Conservation (phyloP, 1,140 invertebrate species). For the Heliconius hewitsoni region DNA sequence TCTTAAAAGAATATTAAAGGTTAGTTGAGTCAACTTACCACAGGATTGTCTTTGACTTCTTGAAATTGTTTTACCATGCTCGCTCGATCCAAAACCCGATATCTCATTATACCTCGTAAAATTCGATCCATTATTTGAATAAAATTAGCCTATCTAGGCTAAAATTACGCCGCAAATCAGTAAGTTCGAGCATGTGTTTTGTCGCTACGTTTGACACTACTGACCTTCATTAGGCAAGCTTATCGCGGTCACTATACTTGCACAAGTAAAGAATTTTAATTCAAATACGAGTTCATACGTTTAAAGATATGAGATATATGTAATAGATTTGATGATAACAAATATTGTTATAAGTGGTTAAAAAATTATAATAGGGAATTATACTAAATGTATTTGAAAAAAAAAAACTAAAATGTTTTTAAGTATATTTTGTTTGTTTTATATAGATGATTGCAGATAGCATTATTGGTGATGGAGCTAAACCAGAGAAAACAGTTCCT, state of each 20-base stretch:
- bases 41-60: constrained; percentile 92
- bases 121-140: constrained; percentile 89
- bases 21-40: constrained; percentile 83
- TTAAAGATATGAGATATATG: constrained; percentile 3
- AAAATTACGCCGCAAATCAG: constrained; percentile 25
- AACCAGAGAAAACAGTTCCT: constrained; percentile 39
- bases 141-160: constrained; percentile 34
- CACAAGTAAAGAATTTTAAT: constrained; percentile 3
- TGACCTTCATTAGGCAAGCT: constrained; percentile 73
- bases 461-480: constrained; percentile 62
- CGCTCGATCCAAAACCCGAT: constrained; percentile 88
- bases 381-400: not conserved
- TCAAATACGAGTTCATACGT: not conserved
- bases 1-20: constrained; percentile 31
- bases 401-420: not conserved
- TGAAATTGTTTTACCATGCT: constrained; percentile 95
- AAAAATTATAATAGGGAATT: not conserved
- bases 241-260: constrained; percentile 55
- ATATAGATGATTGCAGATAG: constrained; percentile 62
- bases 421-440: constrained; percentile 20
- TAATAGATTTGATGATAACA: constrained; percentile 5
- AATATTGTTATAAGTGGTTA: not conserved
- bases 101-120: constrained; percentile 93
- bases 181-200: constrained; percentile 46
- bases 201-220: constrained; percentile 63